Percentiles rank a stretch among this genome's conserved stretches.
Conservation (phyloP, 2,113 vertebrate genomes). For the Hemibagrus wyckioides region DNA sequence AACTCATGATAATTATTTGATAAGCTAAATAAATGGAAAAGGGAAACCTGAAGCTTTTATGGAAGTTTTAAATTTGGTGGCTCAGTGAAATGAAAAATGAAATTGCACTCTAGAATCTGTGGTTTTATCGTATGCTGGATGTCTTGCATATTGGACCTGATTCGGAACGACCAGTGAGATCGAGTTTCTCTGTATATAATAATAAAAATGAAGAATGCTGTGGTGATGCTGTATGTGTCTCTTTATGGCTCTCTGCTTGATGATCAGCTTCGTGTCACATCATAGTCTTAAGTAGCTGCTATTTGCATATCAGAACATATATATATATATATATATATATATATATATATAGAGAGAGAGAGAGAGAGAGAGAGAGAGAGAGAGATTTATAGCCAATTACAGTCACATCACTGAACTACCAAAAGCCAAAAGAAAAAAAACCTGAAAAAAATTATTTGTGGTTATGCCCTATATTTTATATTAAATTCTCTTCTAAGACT, state of each 20-base stretch:
- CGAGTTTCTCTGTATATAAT: not conserved
- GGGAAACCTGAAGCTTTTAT: not conserved
- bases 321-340: too few species aligned
- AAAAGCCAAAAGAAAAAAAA: conserved; percentile 23
- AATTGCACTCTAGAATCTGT: not conserved
- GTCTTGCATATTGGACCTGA: not conserved
- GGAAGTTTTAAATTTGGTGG: conserved; percentile 7
- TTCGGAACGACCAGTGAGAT: conserved; percentile 18
- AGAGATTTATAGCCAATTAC: conserved; percentile 72
- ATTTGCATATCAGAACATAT: too few species aligned
- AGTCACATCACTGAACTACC: conserved; percentile 51
- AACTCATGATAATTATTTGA: conserved; percentile 13
- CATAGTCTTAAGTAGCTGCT: not conserved
- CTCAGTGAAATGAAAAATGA: conserved; percentile 7
- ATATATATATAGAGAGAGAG: too few species aligned
- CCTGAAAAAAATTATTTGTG: conserved; percentile 3
- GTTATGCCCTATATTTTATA: not conserved
- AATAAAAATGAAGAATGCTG: conserved; percentile 1
- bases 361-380: conserved; percentile 30
- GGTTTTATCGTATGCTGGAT: not conserved
- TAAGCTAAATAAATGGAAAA: not conserved
- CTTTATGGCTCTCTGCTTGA: conserved; percentile 20
- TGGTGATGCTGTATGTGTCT: not conserved
- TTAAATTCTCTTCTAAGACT: not conserved
- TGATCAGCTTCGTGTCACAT: conserved; percentile 45